Percentiles rank a stretch among this genome's conserved stretches.
Conservation (phyloP, 2,113 vertebrate genomes). For the Scortum barcoo region DNA sequence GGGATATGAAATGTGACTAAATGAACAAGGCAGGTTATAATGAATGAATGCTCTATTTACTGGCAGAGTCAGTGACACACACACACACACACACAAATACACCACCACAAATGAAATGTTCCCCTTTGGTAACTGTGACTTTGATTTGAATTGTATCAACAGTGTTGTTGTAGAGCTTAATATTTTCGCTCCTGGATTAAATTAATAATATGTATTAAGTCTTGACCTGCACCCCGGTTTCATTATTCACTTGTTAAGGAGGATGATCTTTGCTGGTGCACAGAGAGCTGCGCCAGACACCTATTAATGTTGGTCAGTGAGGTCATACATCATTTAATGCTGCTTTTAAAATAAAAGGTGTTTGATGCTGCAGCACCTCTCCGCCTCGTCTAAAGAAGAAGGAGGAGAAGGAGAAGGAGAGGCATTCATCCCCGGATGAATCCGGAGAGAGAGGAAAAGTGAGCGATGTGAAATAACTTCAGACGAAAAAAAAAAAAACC, state of each 20-base stretch:
- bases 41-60: slow-evolving; percentile 66
- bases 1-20: slow-evolving; percentile 64
- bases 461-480: slow-evolving; percentile 21
- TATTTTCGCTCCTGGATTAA: slow-evolving; percentile 27
- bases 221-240: slow-evolving; percentile 45
- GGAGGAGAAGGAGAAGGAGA: too few relatives aligned
- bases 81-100: slow-evolving; percentile 2
- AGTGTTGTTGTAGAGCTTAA: not conserved
- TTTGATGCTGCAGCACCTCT: slow-evolving; percentile 20
- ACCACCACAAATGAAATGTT: slow-evolving; percentile 21
- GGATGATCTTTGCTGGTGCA: slow-evolving; percentile 32
- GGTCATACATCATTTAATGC: slow-evolving; percentile 65
- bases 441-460: slow-evolving; percentile 21
- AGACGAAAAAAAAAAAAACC: slow-evolving; percentile 45
- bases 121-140: slow-evolving; percentile 16
- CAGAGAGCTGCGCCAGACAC: slow-evolving; percentile 30
- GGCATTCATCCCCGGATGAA: not conserved
- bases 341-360: slow-evolving; percentile 68
- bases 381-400: slow-evolving; percentile 20
- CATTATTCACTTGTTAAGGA: slow-evolving; percentile 61
- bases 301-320: slow-evolving; percentile 51
- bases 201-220: slow-evolving; percentile 49
- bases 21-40: slow-evolving; percentile 66
- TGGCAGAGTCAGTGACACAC: slow-evolving; percentile 29
- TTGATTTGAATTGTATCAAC: slow-evolving; percentile 39